phyloP scores from a whole-genome alignment of 2,888 invertebrate species.

The Tridacna crocea region DNA sequence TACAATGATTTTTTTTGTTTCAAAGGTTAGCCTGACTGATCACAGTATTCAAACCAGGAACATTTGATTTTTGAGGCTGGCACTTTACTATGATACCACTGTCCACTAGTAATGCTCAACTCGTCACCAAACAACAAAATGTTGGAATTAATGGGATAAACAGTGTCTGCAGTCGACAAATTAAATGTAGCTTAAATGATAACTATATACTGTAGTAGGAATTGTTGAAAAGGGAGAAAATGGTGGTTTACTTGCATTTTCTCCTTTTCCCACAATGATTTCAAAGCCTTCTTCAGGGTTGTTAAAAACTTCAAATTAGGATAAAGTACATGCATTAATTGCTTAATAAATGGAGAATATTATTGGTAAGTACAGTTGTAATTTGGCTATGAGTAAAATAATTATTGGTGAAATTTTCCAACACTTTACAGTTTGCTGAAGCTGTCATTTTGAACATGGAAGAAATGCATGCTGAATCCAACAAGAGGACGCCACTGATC shows the following conservation, averaged over 20 bases:
- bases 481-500: constrained; percentile 93
- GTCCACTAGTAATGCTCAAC: too few relatives aligned
- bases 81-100: too few relatives aligned
- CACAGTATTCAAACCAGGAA: too few relatives aligned
- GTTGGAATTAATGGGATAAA: not conserved
- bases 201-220: not conserved
- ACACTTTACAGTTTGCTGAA: constrained; percentile 88
- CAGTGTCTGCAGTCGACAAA: not conserved
- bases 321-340: not conserved
- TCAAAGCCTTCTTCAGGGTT: not conserved
- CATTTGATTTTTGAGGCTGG: too few relatives aligned
- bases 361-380: too few relatives aligned
- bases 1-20: too few relatives aligned
- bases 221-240: not conserved
- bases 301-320: not conserved
- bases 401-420: too few relatives aligned
- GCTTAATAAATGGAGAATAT: too few relatives aligned
- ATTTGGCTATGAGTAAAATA: too few relatives aligned
- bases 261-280: not conserved
- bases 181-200: not conserved
- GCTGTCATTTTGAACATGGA: constrained; percentile 96
- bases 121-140: too few relatives aligned
- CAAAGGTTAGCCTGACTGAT: too few relatives aligned
- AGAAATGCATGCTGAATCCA: constrained; percentile 94
- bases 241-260: not conserved